Base-by-base conservation (phyloP, 2,888 invertebrate genomes). In the Lasioglossum morio region DNA sequence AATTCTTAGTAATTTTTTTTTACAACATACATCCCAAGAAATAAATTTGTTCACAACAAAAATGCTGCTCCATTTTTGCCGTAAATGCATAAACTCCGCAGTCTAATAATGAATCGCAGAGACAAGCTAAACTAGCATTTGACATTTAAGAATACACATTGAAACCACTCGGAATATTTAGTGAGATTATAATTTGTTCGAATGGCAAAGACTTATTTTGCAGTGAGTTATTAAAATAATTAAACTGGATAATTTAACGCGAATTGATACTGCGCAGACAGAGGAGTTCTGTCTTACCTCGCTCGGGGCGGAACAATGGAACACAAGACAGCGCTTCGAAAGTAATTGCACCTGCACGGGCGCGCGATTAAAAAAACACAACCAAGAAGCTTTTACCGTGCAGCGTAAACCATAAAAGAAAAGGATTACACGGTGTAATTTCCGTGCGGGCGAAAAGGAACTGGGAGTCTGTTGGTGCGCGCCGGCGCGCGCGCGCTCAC, bases 351-450 rank as follows among this genome's bases (percentile, higher is more conserved):
- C 72, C 72, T 34, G 27, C 10, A 72, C 48, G 43, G 19, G 16
- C 30, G 46, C 53, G 72, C 82, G 81, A 84, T 82, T 82, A 84
- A 77, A 81, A 81, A 63, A 82, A 81, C 57, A 84, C 76, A 83
- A 82, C 81, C 81, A 81, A 82, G 77, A 77, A 81, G 83, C 83
- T 84, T 84, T 84, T 84, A 84, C 72, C 60, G 82, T 72, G 72
- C 82, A 66, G 77, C 77, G 72, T 81, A 82, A 82, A 82, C 82
- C 77, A 82, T 84, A 82, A 84, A 84, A 84, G 77, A 46, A 73
- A 82, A 72, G 77, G 84, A 84, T 84, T 77, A 82, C 77, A 82
- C 53, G 72, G 72, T 82, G 84, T 82, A 82, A 84, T 84, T 82
- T 82, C 23, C 77, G 82, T 23, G 73, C 37, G 34, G 19, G 73